Evolutionary conservation across 53 echinoderm and acorn worm species (phyloP).

Genomic region (Crossaster papposus): DNA sequence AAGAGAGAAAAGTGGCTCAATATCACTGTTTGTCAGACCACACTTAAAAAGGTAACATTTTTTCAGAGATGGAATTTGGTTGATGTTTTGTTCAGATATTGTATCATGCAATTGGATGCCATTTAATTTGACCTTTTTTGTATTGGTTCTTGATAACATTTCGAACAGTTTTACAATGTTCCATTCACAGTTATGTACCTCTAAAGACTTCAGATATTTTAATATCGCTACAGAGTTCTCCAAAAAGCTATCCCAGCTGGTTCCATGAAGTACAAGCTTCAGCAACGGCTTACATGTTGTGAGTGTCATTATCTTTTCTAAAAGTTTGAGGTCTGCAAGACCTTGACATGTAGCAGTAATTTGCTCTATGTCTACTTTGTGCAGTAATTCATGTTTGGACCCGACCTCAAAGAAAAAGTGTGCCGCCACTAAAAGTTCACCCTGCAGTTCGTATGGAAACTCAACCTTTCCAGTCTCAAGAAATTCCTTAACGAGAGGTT

Average conservation of each 20-base stretch:
- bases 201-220: neutral
- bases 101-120: too few species aligned
- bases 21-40: slow-evolving; percentile 1
- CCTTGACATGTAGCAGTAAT: neutral
- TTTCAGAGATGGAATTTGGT: neutral
- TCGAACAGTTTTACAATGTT: too few species aligned
- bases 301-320: neutral
- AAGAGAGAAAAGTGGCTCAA: neutral
- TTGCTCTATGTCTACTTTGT: too few species aligned
- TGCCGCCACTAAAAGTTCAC: slow-evolving; percentile 7
- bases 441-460: neutral
- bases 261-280: neutral
- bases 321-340: slow-evolving; percentile 1
- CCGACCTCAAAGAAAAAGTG: neutral
- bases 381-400: neutral
- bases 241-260: neutral
- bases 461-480: neutral
- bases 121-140: too few species aligned
- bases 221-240: neutral
- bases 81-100: neutral
- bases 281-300: neutral
- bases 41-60: neutral
- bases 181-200: neutral
- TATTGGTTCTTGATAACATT: too few species aligned
- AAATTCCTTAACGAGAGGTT: neutral